Evolutionary conservation across 1,140 invertebrate genomes (phyloP).

Genomic region (Scaptomyza montana): DNA sequence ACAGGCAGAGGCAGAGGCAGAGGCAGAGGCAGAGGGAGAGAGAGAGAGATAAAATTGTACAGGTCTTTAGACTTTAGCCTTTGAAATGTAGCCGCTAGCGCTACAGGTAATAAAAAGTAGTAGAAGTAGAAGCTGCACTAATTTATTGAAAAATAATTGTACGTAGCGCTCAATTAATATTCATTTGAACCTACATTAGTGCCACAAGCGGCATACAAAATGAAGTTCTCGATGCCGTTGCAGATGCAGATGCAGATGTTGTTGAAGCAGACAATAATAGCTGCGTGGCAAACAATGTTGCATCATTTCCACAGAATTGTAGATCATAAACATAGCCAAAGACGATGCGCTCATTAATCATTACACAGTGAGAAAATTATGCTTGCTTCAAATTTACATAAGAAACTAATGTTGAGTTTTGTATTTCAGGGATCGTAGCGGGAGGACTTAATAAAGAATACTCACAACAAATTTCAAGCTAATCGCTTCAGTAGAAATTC

Average conservation of each 20-base stretch:
- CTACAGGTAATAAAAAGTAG: constrained; percentile 8
- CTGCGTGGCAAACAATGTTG: constrained; percentile 10
- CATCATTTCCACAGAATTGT: constrained; percentile 33
- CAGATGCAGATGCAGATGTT: not conserved
- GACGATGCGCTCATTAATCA: not conserved
- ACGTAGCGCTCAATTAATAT: constrained; percentile 5
- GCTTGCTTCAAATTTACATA: too few species aligned
- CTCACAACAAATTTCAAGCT: too few species aligned
- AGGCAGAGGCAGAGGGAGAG: too few species aligned
- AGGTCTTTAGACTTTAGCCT: not conserved
- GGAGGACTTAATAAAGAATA: too few species aligned
- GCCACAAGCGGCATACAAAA: constrained; percentile 1
- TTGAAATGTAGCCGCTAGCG: constrained; percentile 5
- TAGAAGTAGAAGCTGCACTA: constrained; percentile 7
- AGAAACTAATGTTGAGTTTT: too few species aligned
- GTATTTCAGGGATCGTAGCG: too few species aligned
- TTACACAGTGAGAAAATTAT: not conserved
- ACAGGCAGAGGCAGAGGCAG: too few species aligned
- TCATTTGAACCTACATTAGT: constrained; percentile 26
- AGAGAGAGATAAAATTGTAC: not conserved
- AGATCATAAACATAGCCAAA: constrained; percentile 21
- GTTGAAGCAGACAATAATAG: not conserved
- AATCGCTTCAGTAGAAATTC: too few species aligned
- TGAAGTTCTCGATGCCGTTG: not conserved
- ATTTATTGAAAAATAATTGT: constrained; percentile 45